Conservation (phyloP, 1,140 invertebrate species). For the Zaprionus capensis region DNA sequence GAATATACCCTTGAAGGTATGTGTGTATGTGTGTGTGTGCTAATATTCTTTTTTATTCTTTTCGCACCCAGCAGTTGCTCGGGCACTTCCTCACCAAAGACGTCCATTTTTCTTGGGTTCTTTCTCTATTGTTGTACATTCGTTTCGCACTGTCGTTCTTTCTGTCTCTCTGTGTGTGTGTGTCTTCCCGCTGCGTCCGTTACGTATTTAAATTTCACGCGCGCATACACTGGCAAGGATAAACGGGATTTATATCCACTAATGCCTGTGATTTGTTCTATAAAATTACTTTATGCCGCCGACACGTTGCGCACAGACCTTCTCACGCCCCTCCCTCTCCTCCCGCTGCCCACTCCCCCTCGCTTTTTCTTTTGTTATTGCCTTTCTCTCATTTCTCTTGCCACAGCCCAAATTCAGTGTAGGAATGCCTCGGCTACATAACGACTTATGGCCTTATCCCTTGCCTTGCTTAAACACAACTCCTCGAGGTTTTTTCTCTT, state of each 20-base stretch:
- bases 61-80: slow-evolving; percentile 49
- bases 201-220: slow-evolving; percentile 79
- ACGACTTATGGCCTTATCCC: slow-evolving; percentile 72
- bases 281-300: slow-evolving; percentile 81
- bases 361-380: slow-evolving; percentile 40
- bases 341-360: background rate
- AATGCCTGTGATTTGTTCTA: slow-evolving; percentile 82
- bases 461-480: slow-evolving; percentile 56
- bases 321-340: background rate
- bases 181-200: slow-evolving; percentile 26
- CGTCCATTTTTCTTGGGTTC: slow-evolving; percentile 63
- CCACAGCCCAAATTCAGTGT: slow-evolving; percentile 56
- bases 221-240: slow-evolving; percentile 79
- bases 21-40: slow-evolving; percentile 10
- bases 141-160: slow-evolving; percentile 6
- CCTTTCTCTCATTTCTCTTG: slow-evolving; percentile 23
- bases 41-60: slow-evolving; percentile 33
- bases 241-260: slow-evolving; percentile 81
- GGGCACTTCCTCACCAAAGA: slow-evolving; percentile 55
- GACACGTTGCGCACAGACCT: slow-evolving; percentile 58
- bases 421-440: slow-evolving; percentile 51
- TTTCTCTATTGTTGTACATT: slow-evolving; percentile 53
- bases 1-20: slow-evolving; percentile 4
- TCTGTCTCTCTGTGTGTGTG: background rate
- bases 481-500: slow-evolving; percentile 10